Conservation (phyloP, 2,888 invertebrate species). For the Fragum fragum region DNA sequence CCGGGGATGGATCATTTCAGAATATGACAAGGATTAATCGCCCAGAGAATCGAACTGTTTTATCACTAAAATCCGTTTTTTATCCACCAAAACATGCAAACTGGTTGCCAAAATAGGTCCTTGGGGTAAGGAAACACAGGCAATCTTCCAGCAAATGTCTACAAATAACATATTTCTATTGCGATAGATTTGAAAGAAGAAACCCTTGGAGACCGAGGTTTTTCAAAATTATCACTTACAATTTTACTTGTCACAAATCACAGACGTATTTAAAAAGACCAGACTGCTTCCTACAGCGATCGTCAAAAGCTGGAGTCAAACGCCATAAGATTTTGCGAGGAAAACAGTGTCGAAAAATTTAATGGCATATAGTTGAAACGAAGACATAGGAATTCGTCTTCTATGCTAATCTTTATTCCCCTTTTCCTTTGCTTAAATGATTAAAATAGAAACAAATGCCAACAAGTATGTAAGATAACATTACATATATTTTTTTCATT, state of each 20-base stretch:
- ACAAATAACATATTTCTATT: conserved; percentile 12
- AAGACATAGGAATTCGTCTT: too few species aligned
- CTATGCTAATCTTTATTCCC: too few species aligned
- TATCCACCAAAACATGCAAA: conserved; percentile 21
- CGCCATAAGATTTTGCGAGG: too few species aligned
- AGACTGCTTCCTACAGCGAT: neutral
- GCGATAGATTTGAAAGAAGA: neutral
- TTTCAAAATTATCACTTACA: conserved; percentile 10
- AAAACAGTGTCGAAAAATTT: too few species aligned
- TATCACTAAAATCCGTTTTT: neutral
- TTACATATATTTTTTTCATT: too few species aligned
- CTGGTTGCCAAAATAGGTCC: conserved; percentile 26
- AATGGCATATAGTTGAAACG: too few species aligned
- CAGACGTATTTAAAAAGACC: neutral
- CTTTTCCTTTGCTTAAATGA: too few species aligned
- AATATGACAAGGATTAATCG: too few species aligned
- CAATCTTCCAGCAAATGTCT: conserved; percentile 19
- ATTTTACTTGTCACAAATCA: neutral
- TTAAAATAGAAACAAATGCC: too few species aligned
- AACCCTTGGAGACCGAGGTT: neutral
- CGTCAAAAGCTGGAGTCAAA: neutral
- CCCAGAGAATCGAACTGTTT: too few species aligned
- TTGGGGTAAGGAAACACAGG: neutral
- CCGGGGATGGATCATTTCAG: too few species aligned
- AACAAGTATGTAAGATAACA: too few species aligned